Evolutionary conservation across 1,140 invertebrate genomes (phyloP), one percentile per base, ranked within the genome.

Genomic region (Tachypleus tridentatus): DNA sequence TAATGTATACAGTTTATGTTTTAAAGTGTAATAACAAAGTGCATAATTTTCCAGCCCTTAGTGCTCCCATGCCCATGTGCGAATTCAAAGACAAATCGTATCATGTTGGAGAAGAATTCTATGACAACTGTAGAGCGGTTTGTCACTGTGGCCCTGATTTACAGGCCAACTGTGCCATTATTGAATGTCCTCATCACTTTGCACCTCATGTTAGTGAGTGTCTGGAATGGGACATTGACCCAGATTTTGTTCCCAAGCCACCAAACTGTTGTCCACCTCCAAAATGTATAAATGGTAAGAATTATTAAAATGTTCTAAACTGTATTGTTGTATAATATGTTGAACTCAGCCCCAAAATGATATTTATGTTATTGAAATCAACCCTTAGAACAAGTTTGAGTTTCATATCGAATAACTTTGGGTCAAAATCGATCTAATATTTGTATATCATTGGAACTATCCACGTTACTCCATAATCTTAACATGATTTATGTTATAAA

Each of bases 241-340:
- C 84, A 0, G 78, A 86, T 72, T 87, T 87, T 69, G 77, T 81
- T 11, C 84, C 89, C 0, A 80, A 79, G 58, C 82, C 87, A 6
- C 90, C 91, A 0, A 83, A 86, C 67, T 93, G 91, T 75, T 93
- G 91, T 76, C 88, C 89, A 0, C 81, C 88, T 71, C 64, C 75
- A 10, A 72, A 68, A 67, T 78, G 77, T 64, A 72, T 74, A 67
- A 73, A 75, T 64, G 72, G 71, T 70, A 67, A 61, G 51, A 62
- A 50, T 58, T 80, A 84, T 67, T 29, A 29, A 29, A 29, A 29
- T 29, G 29, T 29, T 29, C 29, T 29, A 5, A 5, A 57, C 51
- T 65, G 29, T 64, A 64, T 74, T 71, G 62, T 68, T 80, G 29
- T 3, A 47, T 47, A n/a, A 10, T 63, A 51, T n/a, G n/a, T n/a